Evolutionary conservation across 2,113 vertebrate genomes (phyloP).

Genomic region (Phalacrocorax pelagicus): DNA sequence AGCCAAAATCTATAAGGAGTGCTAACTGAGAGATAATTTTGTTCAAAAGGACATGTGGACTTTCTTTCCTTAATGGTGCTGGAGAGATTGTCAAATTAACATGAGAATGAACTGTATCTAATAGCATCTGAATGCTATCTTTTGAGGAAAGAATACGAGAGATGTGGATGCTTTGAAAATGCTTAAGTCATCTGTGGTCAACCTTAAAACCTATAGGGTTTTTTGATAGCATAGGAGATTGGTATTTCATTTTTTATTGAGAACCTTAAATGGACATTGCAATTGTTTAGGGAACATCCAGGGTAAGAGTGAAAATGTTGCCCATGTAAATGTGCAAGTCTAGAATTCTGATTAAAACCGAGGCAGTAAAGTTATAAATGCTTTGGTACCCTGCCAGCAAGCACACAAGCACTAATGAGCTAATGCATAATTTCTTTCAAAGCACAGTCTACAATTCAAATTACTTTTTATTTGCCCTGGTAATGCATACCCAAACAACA

Average conservation of each 20-base stretch:
- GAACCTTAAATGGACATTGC: neutral
- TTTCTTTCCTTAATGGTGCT: neutral
- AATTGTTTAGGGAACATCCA: neutral
- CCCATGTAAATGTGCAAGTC: neutral
- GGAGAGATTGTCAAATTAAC: neutral
- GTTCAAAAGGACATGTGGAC: neutral
- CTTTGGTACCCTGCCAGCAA: neutral
- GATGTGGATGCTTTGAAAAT: neutral
- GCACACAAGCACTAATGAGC: neutral
- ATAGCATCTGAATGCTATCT: neutral
- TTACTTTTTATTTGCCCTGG: neutral
- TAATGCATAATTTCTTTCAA: neutral
- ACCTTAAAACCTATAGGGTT: neutral
- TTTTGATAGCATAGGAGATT: neutral
- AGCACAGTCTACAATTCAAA: neutral
- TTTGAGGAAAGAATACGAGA: neutral
- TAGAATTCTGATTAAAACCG: neutral
- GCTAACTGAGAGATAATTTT: neutral
- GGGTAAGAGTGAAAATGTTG: neutral
- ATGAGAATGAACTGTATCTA: neutral
- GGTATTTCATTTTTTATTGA: neutral
- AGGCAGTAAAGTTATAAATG: neutral
- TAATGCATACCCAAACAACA: neutral
- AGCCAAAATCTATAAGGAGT: neutral
- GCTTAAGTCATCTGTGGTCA: neutral